Base-by-base conservation (phyloP, 2,113 vertebrate species). In the Agapornis roseicollis region DNA sequence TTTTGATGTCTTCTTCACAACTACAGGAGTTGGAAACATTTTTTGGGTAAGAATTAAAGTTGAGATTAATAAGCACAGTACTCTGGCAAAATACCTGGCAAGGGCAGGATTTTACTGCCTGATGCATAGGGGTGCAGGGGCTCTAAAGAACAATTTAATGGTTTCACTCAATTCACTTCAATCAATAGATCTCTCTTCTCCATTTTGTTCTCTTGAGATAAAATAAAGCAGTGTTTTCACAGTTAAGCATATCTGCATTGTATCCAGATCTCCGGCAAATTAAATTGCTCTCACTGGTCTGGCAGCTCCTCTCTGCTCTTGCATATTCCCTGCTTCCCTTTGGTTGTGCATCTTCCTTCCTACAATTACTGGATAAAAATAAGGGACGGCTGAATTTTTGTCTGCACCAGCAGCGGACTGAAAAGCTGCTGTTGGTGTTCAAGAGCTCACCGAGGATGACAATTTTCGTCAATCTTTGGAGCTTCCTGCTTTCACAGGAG, bases 191-290 rank as follows among this genome's bases (percentile, higher is more conserved):
- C 14, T 69, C 53, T 74, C 39, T 31, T 79, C 70, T 76, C 56
- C 56, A 39, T 84, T 63, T 80, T 77, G 52, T 58, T 68, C 53
- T 83, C 35, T 37, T 37, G 63, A 68, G 74, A 88, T 29, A 5
- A 93, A 95, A 69, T 49, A 72, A 81, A 94, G 10, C 10, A 31
- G 44, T 53, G 53, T 28, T 77, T 69, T 93, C 66, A 76, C 56
- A 85, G 89, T 92, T 89, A 96, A 80, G 27, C 47, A 35, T 83
- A 73, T 91, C 83, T 80, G 68, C 42, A 50, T 49, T 71, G 53
- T 41, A 85, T 73, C 63, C 70, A 91, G 66, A 80, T 86, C 52
- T 88, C 72, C 52, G 29, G 69, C 61, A 95, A 86, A 93, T 74
- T 35, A 85, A 88, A 93, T 63, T 47, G 47, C 72, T 78, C 52